Conservation (phyloP, 2,888 invertebrate genomes). For the Lycia hirtaria region DNA sequence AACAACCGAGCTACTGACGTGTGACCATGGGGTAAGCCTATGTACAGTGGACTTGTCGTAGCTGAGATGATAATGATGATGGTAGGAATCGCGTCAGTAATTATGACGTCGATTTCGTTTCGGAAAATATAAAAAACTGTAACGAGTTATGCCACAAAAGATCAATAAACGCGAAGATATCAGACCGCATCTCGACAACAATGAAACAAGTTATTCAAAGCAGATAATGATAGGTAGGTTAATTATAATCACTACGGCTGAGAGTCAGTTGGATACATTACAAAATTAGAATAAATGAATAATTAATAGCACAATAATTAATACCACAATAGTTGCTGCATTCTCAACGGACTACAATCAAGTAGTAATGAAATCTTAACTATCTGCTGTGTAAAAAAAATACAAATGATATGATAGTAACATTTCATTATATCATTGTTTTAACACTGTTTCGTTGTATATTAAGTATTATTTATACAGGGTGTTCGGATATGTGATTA, state of each 20-base stretch:
- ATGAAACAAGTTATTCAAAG: slow-evolving; percentile 61
- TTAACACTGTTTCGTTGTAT: slow-evolving; percentile 65
- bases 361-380: slow-evolving; percentile 64
- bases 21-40: no score
- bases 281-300: slow-evolving; percentile 71
- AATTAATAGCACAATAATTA: slow-evolving; percentile 50
- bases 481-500: no score
- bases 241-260: slow-evolving; percentile 63
- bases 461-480: slow-evolving; percentile 52
- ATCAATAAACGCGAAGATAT: slow-evolving; percentile 60
- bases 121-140: slow-evolving; percentile 29
- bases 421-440: slow-evolving; percentile 58
- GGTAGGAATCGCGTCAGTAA: no score
- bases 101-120: no score
- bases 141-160: slow-evolving; percentile 49
- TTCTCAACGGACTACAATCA: slow-evolving; percentile 61
- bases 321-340: slow-evolving; percentile 43
- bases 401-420: slow-evolving; percentile 63
- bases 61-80: no score
- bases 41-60: no score
- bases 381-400: slow-evolving; percentile 59
- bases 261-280: slow-evolving; percentile 60
- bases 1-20: no score
- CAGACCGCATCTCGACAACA: slow-evolving; percentile 60
- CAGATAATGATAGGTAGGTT: slow-evolving; percentile 66